Evolutionary conservation across 1,140 invertebrate genomes (phyloP), one percentile per base, ranked within the genome.

Genomic region (Ostrea denselamellosa): DNA sequence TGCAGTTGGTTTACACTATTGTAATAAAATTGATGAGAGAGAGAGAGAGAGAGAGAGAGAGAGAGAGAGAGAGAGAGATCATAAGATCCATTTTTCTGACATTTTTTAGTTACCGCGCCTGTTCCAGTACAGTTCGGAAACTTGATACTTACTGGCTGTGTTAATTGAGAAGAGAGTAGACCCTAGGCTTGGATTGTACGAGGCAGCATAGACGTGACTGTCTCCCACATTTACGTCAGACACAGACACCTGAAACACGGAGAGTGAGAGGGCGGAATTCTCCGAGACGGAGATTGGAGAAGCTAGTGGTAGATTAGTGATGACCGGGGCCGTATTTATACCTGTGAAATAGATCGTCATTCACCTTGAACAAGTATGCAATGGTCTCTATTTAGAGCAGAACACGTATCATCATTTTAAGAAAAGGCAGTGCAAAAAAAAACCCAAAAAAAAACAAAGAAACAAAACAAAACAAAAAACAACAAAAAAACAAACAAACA

Each of bases 151-250:
- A 83, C 82, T 53, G 9, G 82, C 44, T 0, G 82, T 28, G 51
- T 83, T 54, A 44, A 54, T 8, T 51, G 44, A 54, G 22, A 83
- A 83, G 19, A 83, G 82, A 17, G 82, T 53, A 19, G 82, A 83
- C 14, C 82, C 82, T 19, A 83, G n/a, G 19, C 71, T 28, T 7
- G 51, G 71, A 19, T 28, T 58, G 53, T 77, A 86, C 0, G 86
- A 34, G 17, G 71, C 86, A 51, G 77, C 22, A 19, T 86, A 86
- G 0, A 53, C 56, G 14, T 82, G 77, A 3, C 12, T 82, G 28
- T 86, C 86, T n/a, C 44, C 25, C 2, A 25, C 0, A 71, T 86
- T 86, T 10, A 58, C 68, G 25, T 86, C 86, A 7, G 71, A 34
- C 7, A 68, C 53, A 8, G 71, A 62, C 0, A 83, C 77, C 54